Evolutionary conservation across 2,113 vertebrate species (phyloP).

Genomic region (Oreochromis aureus): DNA sequence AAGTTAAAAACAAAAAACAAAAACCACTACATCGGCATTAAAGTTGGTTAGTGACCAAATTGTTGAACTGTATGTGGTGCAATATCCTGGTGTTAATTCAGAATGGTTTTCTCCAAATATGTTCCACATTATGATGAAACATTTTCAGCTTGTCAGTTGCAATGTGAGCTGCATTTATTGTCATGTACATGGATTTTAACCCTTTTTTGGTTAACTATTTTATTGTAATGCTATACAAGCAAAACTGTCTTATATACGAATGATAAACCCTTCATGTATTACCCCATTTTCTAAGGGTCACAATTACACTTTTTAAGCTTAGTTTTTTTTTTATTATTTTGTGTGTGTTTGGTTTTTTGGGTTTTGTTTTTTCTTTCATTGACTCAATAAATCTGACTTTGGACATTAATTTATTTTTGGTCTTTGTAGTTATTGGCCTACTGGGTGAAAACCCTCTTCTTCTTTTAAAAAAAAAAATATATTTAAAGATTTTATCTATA

Average conservation of each 20-base stretch:
- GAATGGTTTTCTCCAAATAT: not conserved
- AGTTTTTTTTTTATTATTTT: not conserved
- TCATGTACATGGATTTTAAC: not conserved
- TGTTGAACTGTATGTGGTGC: not conserved
- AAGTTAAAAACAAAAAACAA: not conserved
- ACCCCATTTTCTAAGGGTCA: not conserved
- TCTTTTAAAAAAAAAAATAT: not conserved
- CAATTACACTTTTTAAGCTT: not conserved
- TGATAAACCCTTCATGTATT: not conserved
- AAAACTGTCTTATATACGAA: not conserved
- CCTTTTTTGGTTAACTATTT: not conserved
- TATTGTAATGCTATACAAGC: not conserved
- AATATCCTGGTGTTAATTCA: not conserved
- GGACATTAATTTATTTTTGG: not conserved
- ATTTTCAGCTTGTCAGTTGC: not conserved
- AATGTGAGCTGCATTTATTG: not conserved
- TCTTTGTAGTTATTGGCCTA: not conserved
- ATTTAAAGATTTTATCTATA: not conserved
- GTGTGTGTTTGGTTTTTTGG: rapidly evolving
- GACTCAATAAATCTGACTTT: not conserved
- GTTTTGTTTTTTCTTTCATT: not conserved
- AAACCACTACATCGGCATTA: not conserved
- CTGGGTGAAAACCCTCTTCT: rapidly evolving
- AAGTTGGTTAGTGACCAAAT: not conserved
- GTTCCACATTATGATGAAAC: not conserved